Percentiles rank a stretch among this genome's conserved stretches.
Conservation (phyloP, 2,113 vertebrate genomes). For the Proterorhinus semilunaris region DNA sequence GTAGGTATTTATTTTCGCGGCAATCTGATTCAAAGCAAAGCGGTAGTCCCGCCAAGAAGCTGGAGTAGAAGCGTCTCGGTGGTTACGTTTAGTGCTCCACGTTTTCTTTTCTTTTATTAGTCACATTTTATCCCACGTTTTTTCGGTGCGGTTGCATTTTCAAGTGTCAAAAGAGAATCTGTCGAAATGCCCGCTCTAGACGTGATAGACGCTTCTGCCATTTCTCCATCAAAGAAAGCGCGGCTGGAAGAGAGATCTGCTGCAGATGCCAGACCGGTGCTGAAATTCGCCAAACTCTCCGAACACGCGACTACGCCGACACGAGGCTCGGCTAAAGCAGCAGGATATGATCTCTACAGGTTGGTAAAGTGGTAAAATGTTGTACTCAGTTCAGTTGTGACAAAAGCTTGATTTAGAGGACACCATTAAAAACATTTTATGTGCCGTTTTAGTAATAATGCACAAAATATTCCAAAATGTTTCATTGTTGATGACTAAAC, state of each 20-base stretch:
- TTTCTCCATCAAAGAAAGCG: constrained; percentile 76
- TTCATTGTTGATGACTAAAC: no score
- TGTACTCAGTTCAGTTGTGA: no score
- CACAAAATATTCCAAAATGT: no score
- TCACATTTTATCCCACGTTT: not conserved
- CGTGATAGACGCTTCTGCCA: constrained; percentile 27
- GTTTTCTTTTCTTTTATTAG: not conserved
- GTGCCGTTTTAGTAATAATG: no score
- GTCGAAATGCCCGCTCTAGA: constrained; percentile 82
- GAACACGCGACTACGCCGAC: constrained; percentile 85
- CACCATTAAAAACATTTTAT: no score
- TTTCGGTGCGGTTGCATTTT: not conserved
- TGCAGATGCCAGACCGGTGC: constrained; percentile 36
- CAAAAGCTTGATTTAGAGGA: no score
- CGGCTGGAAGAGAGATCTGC: constrained; percentile 31
- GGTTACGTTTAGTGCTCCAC: not conserved
- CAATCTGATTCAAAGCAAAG: not conserved
- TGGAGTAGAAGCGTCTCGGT: not conserved
- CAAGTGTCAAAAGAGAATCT: constrained; percentile 5
- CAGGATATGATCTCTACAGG: constrained; percentile 96
- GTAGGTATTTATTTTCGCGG: constrained; percentile 24
- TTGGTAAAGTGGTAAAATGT: constrained; percentile 49
- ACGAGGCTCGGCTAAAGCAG: constrained; percentile 84
- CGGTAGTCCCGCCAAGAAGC: not conserved
- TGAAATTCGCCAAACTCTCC: constrained; percentile 84